A percentile compares a stretch with the other conserved stretches of the same genome.
These are phyloP conservation scores for Macquaria australasica DNA, from an alignment of 2,113 vertebrate genomes.

Conservation along the genomic window DNA sequence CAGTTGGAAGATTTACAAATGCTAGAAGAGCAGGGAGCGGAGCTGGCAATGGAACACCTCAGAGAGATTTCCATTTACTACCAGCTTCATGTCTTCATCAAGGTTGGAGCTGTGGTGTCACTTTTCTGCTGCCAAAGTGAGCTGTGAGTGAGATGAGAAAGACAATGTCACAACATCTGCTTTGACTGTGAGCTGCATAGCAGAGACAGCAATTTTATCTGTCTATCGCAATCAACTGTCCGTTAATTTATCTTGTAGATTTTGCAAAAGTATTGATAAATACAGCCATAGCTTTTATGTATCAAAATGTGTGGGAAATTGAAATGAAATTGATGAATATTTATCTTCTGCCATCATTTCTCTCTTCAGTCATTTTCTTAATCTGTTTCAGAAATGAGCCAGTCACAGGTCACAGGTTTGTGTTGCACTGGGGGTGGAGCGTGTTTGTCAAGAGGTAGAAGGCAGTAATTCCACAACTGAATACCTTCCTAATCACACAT, in stretches of 20 bases:
- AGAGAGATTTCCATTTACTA: constrained; percentile 46
- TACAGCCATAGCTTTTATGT: constrained; percentile 9
- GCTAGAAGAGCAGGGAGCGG: constrained; percentile 43
- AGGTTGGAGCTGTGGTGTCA: constrained; percentile 42
- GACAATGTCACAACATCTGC: constrained; percentile 45
- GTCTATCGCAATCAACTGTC: background rate
- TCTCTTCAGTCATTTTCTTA: constrained; percentile 25
- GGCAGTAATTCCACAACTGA: constrained; percentile 61
- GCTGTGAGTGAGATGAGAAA: constrained; percentile 16
- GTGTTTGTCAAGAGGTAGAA: constrained; percentile 46
- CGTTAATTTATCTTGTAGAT: constrained; percentile 1
- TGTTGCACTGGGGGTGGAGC: background rate
- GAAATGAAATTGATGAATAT: constrained; percentile 48
- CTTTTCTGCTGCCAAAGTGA: constrained; percentile 36
- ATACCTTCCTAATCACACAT: constrained; percentile 75
- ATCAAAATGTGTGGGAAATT: constrained; percentile 34
- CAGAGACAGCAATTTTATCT: background rate
- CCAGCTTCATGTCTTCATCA: constrained; percentile 62
- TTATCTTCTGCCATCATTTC: constrained; percentile 28
- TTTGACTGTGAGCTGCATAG: background rate
- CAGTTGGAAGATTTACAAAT: constrained; percentile 67
- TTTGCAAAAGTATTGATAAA: background rate
- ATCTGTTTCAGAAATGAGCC: constrained; percentile 29
- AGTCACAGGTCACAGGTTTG: constrained; percentile 8
- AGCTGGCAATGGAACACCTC: constrained; percentile 59